phyloP scores from a whole-genome alignment of 2,113 vertebrate genomes.

The Larimichthys crocea region DNA sequence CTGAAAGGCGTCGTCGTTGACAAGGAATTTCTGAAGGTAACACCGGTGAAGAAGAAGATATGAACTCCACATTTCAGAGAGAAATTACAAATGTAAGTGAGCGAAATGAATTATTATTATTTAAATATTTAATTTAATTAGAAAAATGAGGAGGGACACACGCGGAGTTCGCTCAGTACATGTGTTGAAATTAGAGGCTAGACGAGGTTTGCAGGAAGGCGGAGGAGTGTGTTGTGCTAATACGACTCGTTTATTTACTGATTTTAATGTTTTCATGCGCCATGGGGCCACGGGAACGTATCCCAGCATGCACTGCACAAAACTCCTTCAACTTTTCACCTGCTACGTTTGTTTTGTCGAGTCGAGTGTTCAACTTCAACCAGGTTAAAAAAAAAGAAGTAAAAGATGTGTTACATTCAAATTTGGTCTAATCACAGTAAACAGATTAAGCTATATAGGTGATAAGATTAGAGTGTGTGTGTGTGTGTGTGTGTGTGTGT shows the following conservation, averaged over 20 bases:
- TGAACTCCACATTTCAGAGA: neutral
- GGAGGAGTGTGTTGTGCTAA: neutral
- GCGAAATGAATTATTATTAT: neutral
- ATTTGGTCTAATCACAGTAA: slow-evolving; percentile 64
- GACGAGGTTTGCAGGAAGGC: neutral
- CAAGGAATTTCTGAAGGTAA: too few relatives aligned
- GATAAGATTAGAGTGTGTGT: slow-evolving; percentile 53
- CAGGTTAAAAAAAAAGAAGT: slow-evolving; percentile 22
- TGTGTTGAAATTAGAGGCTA: neutral
- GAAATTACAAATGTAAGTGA: neutral
- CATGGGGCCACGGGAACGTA: neutral
- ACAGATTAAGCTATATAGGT: slow-evolving; percentile 69
- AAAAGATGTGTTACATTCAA: slow-evolving; percentile 36
- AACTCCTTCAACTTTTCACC: neutral
- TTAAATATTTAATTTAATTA: neutral
- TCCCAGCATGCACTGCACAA: slow-evolving; percentile 17
- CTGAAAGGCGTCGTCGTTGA: too few relatives aligned
- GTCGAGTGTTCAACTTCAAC: slow-evolving; percentile 14
- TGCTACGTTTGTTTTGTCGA: neutral
- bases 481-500: slow-evolving; percentile 26
- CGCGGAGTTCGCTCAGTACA: too few relatives aligned
- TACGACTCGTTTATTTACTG: neutral
- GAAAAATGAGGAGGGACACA: neutral
- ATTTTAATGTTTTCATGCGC: neutral
- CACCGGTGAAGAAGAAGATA: neutral